Conservation (phyloP, 2,113 vertebrate genomes). For the Cichladusa arquata region DNA sequence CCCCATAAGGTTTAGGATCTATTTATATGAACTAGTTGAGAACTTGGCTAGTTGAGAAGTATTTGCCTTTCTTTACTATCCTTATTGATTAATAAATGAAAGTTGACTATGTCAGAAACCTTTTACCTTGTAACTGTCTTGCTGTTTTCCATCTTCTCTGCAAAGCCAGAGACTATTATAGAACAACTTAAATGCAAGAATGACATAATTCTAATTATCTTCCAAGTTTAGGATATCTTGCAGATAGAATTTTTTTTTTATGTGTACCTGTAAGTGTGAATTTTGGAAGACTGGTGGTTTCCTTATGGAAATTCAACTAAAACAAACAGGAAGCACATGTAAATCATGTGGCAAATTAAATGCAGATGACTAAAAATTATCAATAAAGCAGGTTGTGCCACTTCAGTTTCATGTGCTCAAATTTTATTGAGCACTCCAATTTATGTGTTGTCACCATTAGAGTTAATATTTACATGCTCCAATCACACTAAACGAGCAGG, state of each 20-base stretch:
- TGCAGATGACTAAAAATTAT: constrained; percentile 16
- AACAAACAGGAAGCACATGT: background rate
- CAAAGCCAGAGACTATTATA: background rate
- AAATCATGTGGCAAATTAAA: background rate
- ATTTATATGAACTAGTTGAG: background rate
- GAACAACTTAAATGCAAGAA: background rate
- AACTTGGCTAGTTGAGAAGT: background rate
- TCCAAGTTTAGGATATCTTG: background rate
- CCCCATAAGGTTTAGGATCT: background rate
- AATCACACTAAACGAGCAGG: constrained; percentile 64
- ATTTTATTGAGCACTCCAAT: constrained; percentile 64
- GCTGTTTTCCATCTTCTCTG: background rate
- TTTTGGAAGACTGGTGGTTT: background rate
- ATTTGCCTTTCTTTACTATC: background rate
- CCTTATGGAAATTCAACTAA: background rate
- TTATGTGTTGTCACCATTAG: constrained; percentile 60
- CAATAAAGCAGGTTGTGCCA: constrained; percentile 49
- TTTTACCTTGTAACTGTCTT: background rate
- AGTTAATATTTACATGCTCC: constrained; percentile 69
- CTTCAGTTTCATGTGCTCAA: constrained; percentile 40
- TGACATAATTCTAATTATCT: background rate
- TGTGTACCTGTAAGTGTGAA: background rate
- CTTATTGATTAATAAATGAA: background rate
- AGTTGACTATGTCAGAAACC: background rate
- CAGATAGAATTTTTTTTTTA: background rate